Evolutionary conservation across 2,888 invertebrate genomes (phyloP), one percentile per base, ranked within the genome.

Genomic region (Caenorhabditis panamensis): DNA sequence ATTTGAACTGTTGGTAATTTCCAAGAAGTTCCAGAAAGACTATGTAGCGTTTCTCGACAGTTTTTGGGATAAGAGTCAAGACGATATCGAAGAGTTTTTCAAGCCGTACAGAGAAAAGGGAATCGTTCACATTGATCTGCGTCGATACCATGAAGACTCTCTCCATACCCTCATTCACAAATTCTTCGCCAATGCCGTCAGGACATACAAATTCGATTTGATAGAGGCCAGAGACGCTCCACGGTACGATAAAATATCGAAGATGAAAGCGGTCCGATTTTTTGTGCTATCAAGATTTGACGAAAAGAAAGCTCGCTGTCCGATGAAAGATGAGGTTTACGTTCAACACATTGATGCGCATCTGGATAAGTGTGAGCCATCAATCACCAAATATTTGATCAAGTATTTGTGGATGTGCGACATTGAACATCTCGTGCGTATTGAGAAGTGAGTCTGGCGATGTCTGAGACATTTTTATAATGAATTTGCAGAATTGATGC

Each of bases 401-500:
- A 24, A 2, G 0, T 6, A 53, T 18, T 28, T 61, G 18, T 54
- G 56, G 63, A 36, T 47, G 0, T 13, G 31, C 9, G 5, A 9
- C 5, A 31, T 20, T 18, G 49, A 44, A 36, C n/a, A 18, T 8
- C n/a, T n/a, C n/a, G n/a, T n/a, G n/a, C n/a, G n/a, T n/a, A n/a
- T n/a, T n/a, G n/a, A 18, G 37, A 36, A 22, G 49, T 49, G 49
- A 49, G 49, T n/a, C 13, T 3, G n/a, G 13, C 49, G 20, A 44
- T 44, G 49, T 20, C 18, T 49, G 22, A 49, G 2, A 20, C 18
- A 3, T 26, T 1, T 9, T 49, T 28, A 2, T 49, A 8, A 6
- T 20, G 36, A 26, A 4, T 41, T 41, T 37, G 11, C 72, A 72
- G 78, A 67, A 66, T 78, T 31, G 77, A 78, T 20, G 69, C 44